phyloP scores from a whole-genome alignment of 2,888 invertebrate species.

The Eumacrocentrus americanus region DNA sequence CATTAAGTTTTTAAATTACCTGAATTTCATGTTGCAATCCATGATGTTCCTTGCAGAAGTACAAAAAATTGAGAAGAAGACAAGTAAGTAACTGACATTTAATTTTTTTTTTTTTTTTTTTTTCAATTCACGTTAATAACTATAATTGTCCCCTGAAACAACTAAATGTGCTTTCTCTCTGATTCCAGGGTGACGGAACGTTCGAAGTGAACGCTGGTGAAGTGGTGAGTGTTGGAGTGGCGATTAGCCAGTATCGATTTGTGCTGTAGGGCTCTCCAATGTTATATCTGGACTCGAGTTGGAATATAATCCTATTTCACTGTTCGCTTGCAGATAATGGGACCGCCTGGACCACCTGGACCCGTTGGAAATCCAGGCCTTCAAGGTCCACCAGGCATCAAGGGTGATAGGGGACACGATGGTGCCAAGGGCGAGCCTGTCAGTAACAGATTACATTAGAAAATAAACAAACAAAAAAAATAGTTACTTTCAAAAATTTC shows the following conservation, averaged over 20 bases:
- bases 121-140: too few relatives aligned
- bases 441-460: conserved; percentile 62
- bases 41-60: conserved; percentile 68
- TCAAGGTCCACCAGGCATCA: conserved; percentile 84
- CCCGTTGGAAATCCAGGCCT: conserved; percentile 74
- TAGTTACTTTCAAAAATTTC: neutral
- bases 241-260: neutral
- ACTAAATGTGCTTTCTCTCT: conserved; percentile 21
- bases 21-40: neutral
- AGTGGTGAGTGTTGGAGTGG: conserved; percentile 67
- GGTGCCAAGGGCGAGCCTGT: conserved; percentile 84
- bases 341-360: conserved; percentile 81
- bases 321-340: conserved; percentile 61
- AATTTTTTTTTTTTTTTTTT: conserved; percentile 26
- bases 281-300: neutral
- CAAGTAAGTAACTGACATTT: conserved; percentile 66
- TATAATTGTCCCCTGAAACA: conserved; percentile 31
- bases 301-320: conserved; percentile 7
- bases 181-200: conserved; percentile 79
- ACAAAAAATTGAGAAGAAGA: conserved; percentile 81
- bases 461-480: neutral
- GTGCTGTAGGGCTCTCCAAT: neutral
- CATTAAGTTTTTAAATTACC: neutral
- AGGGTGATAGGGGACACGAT: conserved; percentile 83
- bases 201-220: conserved; percentile 78